Conservation (phyloP, 2,797 vertebrate species). For the Melanotaenia nigrans region DNA sequence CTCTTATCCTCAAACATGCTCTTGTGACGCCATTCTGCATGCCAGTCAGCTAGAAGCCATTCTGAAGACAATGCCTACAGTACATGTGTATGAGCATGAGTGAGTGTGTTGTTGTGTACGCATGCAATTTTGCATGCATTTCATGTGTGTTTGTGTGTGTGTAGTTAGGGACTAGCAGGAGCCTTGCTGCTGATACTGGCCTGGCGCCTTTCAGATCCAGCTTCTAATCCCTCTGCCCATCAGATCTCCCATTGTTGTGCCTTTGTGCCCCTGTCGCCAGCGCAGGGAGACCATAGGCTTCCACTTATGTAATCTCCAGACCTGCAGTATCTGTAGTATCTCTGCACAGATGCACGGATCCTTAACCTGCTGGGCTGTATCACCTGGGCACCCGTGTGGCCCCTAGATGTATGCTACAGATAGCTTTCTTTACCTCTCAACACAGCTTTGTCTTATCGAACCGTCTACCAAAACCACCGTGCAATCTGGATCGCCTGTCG, state of each 20-base stretch:
- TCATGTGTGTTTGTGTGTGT: slow-evolving; percentile 34
- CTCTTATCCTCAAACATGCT: slow-evolving; percentile 56
- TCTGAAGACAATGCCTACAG: slow-evolving; percentile 53
- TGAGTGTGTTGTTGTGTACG: slow-evolving; percentile 45
- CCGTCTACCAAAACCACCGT: slow-evolving; percentile 71
- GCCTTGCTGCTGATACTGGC: slow-evolving; percentile 79
- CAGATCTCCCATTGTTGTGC: slow-evolving; percentile 80
- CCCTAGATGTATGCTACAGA: slow-evolving; percentile 77
- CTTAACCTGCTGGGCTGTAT: slow-evolving; percentile 71
- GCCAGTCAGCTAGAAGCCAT: slow-evolving; percentile 39
- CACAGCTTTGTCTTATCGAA: slow-evolving; percentile 77
- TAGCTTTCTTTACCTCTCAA: slow-evolving; percentile 84
- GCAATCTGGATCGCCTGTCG: slow-evolving; percentile 69
- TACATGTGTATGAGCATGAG: slow-evolving; percentile 38
- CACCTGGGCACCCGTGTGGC: slow-evolving; percentile 80
- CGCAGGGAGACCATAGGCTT: slow-evolving; percentile 56
- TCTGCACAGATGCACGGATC: slow-evolving; percentile 62
- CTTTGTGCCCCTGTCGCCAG: slow-evolving; percentile 76
- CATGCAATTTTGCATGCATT: slow-evolving; percentile 36
- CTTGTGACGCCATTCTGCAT: slow-evolving; percentile 60
- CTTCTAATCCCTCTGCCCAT: slow-evolving; percentile 84
- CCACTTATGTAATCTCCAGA: slow-evolving; percentile 81
- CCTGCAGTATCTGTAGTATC: slow-evolving; percentile 75
- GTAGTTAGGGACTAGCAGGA: slow-evolving; percentile 75
- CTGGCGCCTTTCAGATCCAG: slow-evolving; percentile 87